Evolutionary conservation across 2,888 invertebrate genomes (phyloP).

Genomic region (Dryomyza anilis): DNA sequence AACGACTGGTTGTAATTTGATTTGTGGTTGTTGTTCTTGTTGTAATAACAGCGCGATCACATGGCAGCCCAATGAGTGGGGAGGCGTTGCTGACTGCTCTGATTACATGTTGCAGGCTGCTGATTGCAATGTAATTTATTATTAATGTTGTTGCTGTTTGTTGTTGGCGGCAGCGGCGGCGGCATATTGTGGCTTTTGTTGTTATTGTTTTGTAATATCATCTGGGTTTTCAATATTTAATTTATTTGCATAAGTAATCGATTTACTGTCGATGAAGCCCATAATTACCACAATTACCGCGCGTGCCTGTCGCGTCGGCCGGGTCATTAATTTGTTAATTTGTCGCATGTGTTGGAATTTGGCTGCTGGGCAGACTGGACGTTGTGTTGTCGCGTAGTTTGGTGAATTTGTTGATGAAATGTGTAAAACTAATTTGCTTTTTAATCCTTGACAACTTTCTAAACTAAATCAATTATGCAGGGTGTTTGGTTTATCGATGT

Average conservation of each 20-base stretch:
- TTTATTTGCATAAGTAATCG: conserved; percentile 7
- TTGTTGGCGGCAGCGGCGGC: not conserved
- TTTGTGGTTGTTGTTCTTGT: no score
- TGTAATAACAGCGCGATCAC: conserved; percentile 3
- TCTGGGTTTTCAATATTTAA: not conserved
- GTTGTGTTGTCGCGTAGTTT: no score
- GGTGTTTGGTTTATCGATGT: no score
- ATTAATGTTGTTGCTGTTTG: conserved; percentile 4
- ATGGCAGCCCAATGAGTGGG: not conserved
- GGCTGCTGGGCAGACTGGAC: no score
- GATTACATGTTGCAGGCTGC: conserved; percentile 1
- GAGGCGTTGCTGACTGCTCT: not conserved
- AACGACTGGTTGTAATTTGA: not conserved
- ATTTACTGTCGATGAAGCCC: not conserved
- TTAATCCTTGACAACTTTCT: no score
- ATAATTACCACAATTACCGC: not conserved
- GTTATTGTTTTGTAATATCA: not conserved
- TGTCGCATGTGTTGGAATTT: no score
- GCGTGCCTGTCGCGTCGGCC: not conserved
- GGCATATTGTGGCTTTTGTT: not conserved
- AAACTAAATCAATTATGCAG: no score
- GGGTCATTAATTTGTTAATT: not conserved
- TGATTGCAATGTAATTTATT: conserved; percentile 15
- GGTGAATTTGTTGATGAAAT: no score
- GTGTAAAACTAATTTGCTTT: no score